Conservation (phyloP, 2,888 invertebrate species). For the Orchestes rusci region DNA sequence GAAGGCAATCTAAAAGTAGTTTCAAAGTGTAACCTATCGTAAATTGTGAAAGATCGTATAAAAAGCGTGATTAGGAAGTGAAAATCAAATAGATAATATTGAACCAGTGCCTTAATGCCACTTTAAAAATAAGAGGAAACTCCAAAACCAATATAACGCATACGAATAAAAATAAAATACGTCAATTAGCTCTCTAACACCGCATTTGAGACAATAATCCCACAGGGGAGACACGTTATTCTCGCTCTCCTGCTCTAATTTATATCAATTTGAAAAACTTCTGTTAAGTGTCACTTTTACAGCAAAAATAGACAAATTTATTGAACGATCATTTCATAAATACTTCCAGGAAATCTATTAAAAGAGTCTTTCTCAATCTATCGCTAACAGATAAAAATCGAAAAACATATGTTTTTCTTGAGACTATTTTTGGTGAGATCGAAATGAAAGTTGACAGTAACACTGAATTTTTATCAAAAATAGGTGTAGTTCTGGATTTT, state of each 20-base stretch:
- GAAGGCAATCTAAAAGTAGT: no score
- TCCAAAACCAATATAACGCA: slow-evolving; percentile 12
- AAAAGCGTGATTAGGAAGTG: no score
- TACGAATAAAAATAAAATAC: slow-evolving; percentile 12
- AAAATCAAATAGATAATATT: no score
- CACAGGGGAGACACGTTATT: slow-evolving; percentile 11
- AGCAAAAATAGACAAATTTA: slow-evolving; percentile 23
- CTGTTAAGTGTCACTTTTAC: slow-evolving; percentile 17
- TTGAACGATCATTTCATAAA: slow-evolving; percentile 19
- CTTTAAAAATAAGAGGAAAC: slow-evolving; percentile 16
- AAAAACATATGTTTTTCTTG: slow-evolving; percentile 17
- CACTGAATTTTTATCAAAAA: no score
- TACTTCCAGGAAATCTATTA: slow-evolving; percentile 18
- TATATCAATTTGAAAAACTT: slow-evolving; percentile 20
- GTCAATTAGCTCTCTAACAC: slow-evolving; percentile 2
- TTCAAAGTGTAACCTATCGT: no score
- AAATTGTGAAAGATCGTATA: no score
- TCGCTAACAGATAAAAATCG: slow-evolving; percentile 20
- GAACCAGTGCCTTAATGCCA: no score
- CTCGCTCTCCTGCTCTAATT: slow-evolving; percentile 13
- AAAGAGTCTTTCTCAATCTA: slow-evolving; percentile 13
- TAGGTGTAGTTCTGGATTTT: no score
- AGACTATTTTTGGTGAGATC: no score
- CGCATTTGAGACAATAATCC: slow-evolving; percentile 11
- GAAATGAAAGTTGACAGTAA: no score